These are phyloP conservation scores for Cephus spinipes DNA, from an alignment of 2,888 invertebrate species.

Conservation along the genomic window DNA sequence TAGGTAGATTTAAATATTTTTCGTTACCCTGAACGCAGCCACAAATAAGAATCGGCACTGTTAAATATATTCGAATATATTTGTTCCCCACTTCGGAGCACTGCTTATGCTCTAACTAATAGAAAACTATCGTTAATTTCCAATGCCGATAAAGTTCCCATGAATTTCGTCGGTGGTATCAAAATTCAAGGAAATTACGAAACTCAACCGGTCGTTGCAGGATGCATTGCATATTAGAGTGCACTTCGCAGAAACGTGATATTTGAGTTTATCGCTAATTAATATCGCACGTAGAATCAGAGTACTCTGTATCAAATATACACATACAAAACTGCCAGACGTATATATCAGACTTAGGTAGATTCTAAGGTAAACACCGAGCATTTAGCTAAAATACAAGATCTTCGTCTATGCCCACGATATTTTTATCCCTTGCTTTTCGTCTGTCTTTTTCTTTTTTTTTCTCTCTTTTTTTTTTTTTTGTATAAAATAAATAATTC, in stretches of 20 bases:
- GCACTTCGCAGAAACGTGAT: background rate
- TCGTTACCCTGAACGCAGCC: background rate
- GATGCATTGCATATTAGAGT: background rate
- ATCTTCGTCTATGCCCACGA: background rate
- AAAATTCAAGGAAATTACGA: background rate
- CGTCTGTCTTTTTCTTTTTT: conserved; percentile 4
- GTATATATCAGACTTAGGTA: background rate
- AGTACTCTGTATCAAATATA: background rate
- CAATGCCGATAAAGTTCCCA: background rate
- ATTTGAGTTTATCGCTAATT: background rate
- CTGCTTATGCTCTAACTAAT: background rate
- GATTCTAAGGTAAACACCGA: background rate
- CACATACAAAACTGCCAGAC: background rate
- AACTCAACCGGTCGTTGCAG: background rate
- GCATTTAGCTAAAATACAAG: background rate
- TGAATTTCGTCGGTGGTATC: background rate
- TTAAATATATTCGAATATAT: background rate
- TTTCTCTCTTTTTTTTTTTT: conserved; percentile 9
- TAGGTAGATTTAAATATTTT: background rate
- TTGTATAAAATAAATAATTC: conserved; percentile 49
- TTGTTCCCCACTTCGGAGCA: background rate
- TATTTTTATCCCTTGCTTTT: background rate
- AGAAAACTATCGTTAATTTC: background rate
- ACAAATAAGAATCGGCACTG: background rate
- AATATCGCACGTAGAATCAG: background rate